Base-by-base conservation (phyloP, 2,797 vertebrate genomes). In the Netta rufina region DNA sequence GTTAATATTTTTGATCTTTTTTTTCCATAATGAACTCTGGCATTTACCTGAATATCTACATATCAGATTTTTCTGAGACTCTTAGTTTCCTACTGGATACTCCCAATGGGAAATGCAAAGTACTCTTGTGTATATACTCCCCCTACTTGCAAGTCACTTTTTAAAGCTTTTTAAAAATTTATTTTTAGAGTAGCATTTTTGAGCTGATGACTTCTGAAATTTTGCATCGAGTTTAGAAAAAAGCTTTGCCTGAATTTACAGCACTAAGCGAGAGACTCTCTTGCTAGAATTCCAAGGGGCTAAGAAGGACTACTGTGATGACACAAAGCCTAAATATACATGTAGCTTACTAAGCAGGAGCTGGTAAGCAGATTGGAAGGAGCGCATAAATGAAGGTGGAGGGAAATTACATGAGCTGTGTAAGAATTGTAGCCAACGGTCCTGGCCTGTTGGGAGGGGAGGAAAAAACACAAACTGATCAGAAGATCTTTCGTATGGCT, bases 181-280 rank as follows among this genome's bases (percentile, higher is more conserved):
- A 53, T 87, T 77, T 87, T 57, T 74, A 57, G 32, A 83, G n/a
- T 24, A 79, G 8, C 39, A 28, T 56, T 77, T 93, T 75, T 89
- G 45, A 92, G 27, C 36, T 65, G 56, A 36, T 73, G 80, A 81
- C 88, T 92, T 87, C 69, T 90, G 92, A 92, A 81, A 88, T 84
- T 84, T 94, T 91, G 62, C 61, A 30, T 41, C 70, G 47, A 72
- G 14, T 4, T 78, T 73, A 61, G 11, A 5, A 76, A 78, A 11
- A 75, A 89, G 41, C 71, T 82, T 66, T 69, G 11, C 38, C 53
- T 90, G 39, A 79, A 2, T 28, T 83, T 64, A 20, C 30, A 79
- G 4, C 39, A 36, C 56, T 32, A 57, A 62, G 58, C 17, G 16
- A 84, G 5, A 33, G n/a, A 13, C 90, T 84, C 51, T 57, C 51